Conservation (phyloP, 37 sponge, comb jelly and placozoan species). For the Spongilla lacustris region DNA sequence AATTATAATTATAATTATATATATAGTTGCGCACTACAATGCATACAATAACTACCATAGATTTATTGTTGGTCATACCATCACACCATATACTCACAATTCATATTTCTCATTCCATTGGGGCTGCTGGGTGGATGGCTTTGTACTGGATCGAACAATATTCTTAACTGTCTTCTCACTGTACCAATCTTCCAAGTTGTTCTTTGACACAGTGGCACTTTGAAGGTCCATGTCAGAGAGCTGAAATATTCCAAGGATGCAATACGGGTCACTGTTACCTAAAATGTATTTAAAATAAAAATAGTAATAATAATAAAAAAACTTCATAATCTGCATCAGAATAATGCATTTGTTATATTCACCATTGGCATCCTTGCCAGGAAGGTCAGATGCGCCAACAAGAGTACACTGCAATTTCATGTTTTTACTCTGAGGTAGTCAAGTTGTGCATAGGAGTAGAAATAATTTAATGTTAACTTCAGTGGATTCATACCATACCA, state of each 20-base stretch:
- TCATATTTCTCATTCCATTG: slow-evolving; percentile 59
- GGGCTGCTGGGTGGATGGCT: slow-evolving; percentile 49
- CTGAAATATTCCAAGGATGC: slow-evolving; percentile 39
- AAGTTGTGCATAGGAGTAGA: neutral
- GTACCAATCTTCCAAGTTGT: slow-evolving; percentile 40
- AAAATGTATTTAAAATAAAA: neutral
- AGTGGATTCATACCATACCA: too few species aligned
- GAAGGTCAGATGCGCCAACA: slow-evolving; percentile 19
- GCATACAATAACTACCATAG: neutral
- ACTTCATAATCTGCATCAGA: neutral
- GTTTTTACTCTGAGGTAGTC: neutral
- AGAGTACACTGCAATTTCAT: neutral
- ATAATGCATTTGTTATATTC: neutral
- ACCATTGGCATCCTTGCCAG: slow-evolving; percentile 55
- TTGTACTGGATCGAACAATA: slow-evolving; percentile 14
- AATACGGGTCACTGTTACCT: slow-evolving; percentile 77
- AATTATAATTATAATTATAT: too few species aligned
- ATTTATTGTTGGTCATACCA: too few species aligned
- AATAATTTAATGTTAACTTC: too few species aligned
- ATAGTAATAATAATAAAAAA: too few species aligned
- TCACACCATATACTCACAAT: slow-evolving; percentile 59
- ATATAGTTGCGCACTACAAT: neutral
- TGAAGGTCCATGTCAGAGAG: neutral
- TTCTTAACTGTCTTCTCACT: slow-evolving; percentile 26
- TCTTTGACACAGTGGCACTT: slow-evolving; percentile 2